Conservation (phyloP, 1,140 invertebrate genomes). For the Olivierus martensii region DNA sequence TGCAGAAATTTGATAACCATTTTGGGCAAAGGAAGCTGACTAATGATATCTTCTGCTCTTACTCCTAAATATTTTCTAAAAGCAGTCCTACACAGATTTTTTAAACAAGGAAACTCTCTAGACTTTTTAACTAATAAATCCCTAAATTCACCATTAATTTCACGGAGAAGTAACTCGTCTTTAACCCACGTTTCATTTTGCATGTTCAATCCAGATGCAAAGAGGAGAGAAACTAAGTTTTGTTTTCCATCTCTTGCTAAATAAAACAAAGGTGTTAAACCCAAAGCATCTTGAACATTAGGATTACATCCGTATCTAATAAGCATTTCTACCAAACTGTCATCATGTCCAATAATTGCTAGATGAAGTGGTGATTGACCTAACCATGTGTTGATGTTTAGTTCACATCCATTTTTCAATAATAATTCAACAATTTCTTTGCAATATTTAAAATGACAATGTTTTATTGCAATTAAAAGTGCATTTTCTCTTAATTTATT, state of each 20-base stretch:
- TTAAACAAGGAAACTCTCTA: neutral
- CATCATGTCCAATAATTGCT: slow-evolving; percentile 18
- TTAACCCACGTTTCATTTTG: neutral
- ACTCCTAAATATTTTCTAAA: slow-evolving; percentile 1
- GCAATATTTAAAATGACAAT: neutral
- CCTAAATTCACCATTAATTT: neutral
- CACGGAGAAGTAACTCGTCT: neutral
- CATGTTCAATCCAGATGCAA: slow-evolving; percentile 19
- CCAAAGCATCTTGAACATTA: slow-evolving; percentile 18
- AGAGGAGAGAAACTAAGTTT: slow-evolving; percentile 14
- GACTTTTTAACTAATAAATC: neutral
- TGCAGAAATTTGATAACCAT: too few relatives aligned
- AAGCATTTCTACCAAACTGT: slow-evolving; percentile 13
- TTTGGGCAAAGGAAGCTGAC: neutral
- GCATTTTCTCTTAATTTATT: slow-evolving; percentile 19
- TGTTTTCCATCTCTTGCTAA: slow-evolving; percentile 17
- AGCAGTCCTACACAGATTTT: slow-evolving; percentile 6
- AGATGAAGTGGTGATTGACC: slow-evolving; percentile 22
- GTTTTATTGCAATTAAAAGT: slow-evolving; percentile 4
- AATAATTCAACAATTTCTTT: slow-evolving; percentile 7
- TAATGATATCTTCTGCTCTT: slow-evolving; percentile 6
- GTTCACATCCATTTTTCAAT: slow-evolving; percentile 6
- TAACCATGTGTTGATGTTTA: slow-evolving; percentile 14
- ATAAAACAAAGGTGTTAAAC: slow-evolving; percentile 20
- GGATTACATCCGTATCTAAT: slow-evolving; percentile 18